Conservation (phyloP, 2,888 invertebrate species). For the Arge pagana region DNA sequence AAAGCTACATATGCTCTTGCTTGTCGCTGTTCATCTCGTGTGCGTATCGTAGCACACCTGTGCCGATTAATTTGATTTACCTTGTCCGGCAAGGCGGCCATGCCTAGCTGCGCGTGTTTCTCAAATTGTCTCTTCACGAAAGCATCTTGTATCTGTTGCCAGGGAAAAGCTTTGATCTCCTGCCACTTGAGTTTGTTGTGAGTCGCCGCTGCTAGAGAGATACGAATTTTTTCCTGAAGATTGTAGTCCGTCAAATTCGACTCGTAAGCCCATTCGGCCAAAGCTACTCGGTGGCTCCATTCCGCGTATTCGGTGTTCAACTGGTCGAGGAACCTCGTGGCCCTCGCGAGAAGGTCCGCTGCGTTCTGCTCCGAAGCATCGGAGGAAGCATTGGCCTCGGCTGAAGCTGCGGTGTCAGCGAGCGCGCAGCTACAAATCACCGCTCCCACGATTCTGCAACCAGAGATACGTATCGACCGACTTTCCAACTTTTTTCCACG, state of each 20-base stretch:
- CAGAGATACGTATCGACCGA: too few relatives aligned
- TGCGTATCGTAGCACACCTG: background rate
- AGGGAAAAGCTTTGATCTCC: conserved; percentile 71
- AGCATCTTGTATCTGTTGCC: conserved; percentile 73
- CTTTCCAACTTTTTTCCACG: too few relatives aligned
- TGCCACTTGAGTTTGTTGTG: conserved; percentile 69
- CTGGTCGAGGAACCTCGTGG: conserved; percentile 66
- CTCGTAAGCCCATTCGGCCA: conserved; percentile 76
- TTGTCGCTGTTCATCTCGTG: background rate
- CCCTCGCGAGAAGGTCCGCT: conserved; percentile 40
- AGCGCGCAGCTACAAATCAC: background rate
- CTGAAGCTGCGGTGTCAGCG: background rate
- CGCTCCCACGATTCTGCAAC: background rate
- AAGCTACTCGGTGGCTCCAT: conserved; percentile 64
- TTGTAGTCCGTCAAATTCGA: conserved; percentile 78
- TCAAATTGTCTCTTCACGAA: conserved; percentile 76
- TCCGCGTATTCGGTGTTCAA: conserved; percentile 66
- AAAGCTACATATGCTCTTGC: background rate
- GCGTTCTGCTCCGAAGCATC: background rate
- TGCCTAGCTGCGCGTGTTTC: conserved; percentile 73
- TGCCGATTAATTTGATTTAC: too few relatives aligned
- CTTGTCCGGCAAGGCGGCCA: conserved; percentile 72
- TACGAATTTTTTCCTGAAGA: conserved; percentile 62
- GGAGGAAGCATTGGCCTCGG: background rate
- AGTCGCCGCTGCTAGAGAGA: conserved; percentile 58